phyloP scores from a whole-genome alignment of 2,888 invertebrate genomes.

The Coelinius sp. region DNA sequence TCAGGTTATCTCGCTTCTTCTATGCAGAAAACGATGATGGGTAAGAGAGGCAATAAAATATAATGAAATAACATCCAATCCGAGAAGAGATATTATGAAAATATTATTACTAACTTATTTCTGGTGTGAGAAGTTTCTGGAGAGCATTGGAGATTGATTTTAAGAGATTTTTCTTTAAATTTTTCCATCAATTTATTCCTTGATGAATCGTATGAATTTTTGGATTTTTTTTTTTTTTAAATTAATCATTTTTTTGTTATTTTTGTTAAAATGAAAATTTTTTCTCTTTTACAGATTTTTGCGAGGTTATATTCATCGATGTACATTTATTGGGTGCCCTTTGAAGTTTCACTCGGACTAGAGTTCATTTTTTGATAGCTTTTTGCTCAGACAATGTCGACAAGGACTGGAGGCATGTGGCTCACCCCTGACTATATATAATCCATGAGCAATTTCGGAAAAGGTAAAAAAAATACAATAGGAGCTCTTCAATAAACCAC shows the following conservation, averaged over 20 bases:
- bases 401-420: constrained; percentile 53
- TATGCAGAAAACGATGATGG: constrained; percentile 9
- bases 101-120: constrained; percentile 71
- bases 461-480: background rate
- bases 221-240: too few species aligned
- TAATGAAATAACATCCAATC: constrained; percentile 54
- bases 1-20: constrained; percentile 17
- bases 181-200: background rate
- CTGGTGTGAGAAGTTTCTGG: constrained; percentile 33
- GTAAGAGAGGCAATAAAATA: constrained; percentile 49
- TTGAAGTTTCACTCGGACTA: background rate
- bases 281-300: constrained; percentile 8
- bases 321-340: background rate
- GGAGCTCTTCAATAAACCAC: background rate
- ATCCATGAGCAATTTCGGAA: constrained; percentile 16
- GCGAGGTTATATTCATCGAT: background rate
- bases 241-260: too few species aligned
- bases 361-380: background rate
- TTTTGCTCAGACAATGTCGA: constrained; percentile 42
- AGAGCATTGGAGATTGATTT: constrained; percentile 8
- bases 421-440: constrained; percentile 51
- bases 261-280: too few species aligned
- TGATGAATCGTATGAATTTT: background rate
- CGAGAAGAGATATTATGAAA: constrained; percentile 67
- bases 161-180: background rate